A percentile compares a stretch with the other conserved stretches of the same genome.
phyloP scores from a whole-genome alignment of 2,113 vertebrate species.

The Tor tambroides region DNA sequence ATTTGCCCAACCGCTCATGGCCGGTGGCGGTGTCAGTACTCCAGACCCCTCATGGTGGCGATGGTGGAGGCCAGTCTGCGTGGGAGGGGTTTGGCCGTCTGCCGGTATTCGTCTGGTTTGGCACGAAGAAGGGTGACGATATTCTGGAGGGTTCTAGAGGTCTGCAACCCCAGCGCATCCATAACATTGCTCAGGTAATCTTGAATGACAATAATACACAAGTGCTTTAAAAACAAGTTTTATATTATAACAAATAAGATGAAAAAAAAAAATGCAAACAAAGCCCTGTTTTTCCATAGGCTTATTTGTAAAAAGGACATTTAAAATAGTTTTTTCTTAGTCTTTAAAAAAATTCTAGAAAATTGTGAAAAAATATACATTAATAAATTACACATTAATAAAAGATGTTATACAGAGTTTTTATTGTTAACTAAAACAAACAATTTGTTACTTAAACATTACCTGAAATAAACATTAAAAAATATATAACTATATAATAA shows the following conservation, averaged over 20 bases:
- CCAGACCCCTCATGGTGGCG: slow-evolving; percentile 82
- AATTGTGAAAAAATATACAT: too few species aligned
- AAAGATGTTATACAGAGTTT: too few species aligned
- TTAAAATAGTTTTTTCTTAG: too few species aligned
- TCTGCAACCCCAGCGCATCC: slow-evolving; percentile 95
- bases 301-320: too few species aligned
- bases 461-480: too few species aligned
- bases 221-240: neutral
- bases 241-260: neutral
- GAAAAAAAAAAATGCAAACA: neutral
- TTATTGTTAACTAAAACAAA: too few species aligned
- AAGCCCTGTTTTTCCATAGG: too few species aligned
- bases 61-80: slow-evolving; percentile 81
- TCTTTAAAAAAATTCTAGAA: too few species aligned
- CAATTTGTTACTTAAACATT: too few species aligned
- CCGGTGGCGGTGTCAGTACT: slow-evolving; percentile 69
- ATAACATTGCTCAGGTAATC: slow-evolving; percentile 97
- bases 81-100: slow-evolving; percentile 82
- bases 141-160: slow-evolving; percentile 83
- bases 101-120: slow-evolving; percentile 87
- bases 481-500: too few species aligned
- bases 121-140: slow-evolving; percentile 82
- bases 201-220: slow-evolving; percentile 58
- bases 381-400: too few species aligned
- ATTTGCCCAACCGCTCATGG: neutral